These are phyloP conservation scores for Meteorus sp. DNA, from an alignment of 1,140 invertebrate species.

Conservation along the genomic window DNA sequence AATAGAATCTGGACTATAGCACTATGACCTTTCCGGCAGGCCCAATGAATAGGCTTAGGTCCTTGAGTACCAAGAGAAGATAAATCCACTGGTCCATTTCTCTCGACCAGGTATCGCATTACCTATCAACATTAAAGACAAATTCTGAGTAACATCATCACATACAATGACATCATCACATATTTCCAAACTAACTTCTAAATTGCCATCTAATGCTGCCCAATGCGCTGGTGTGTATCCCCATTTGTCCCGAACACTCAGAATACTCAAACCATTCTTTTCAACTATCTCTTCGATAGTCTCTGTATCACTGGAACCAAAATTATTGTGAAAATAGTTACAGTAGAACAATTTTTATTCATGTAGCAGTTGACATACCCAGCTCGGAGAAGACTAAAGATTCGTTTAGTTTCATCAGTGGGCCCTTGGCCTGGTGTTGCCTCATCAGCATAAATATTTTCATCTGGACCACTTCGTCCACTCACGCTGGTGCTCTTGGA, in stretches of 20 bases:
- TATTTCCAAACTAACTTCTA: constrained; percentile 59
- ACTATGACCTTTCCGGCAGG: constrained; percentile 83
- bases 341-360: background rate
- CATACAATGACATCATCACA: background rate
- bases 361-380: constrained; percentile 36
- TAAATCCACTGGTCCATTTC: constrained; percentile 79
- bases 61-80: constrained; percentile 86
- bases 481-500: constrained; percentile 34
- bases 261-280: constrained; percentile 69
- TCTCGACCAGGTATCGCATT: constrained; percentile 82
- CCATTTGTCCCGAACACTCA: constrained; percentile 81
- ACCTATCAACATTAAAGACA: constrained; percentile 50
- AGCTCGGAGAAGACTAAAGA: constrained; percentile 53
- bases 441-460: constrained; percentile 52
- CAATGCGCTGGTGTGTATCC: constrained; percentile 91
- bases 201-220: constrained; percentile 85
- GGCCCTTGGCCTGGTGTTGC: constrained; percentile 44
- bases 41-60: constrained; percentile 90
- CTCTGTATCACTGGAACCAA: constrained; percentile 64
- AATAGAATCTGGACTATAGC: constrained; percentile 81
- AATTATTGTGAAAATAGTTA: constrained; percentile 27
- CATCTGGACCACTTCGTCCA: constrained; percentile 45
- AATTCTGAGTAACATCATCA: background rate
- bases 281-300: constrained; percentile 78
- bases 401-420: constrained; percentile 48